phyloP scores from a whole-genome alignment of 2,888 invertebrate genomes.

The Dasysyrphus tricinctus region DNA sequence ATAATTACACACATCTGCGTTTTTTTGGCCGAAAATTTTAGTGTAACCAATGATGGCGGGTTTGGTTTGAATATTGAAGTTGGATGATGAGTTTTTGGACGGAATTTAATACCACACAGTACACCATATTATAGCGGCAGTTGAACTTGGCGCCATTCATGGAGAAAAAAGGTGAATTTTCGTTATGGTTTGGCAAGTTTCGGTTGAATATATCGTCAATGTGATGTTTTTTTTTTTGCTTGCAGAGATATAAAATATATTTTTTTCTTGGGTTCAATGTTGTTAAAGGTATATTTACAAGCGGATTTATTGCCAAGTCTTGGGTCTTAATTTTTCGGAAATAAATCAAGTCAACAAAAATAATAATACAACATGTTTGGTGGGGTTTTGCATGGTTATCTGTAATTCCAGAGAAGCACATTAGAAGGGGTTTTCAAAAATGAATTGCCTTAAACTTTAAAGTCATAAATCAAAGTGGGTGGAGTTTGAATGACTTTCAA shows the following conservation, averaged over 20 bases:
- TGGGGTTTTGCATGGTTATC: constrained; percentile 17
- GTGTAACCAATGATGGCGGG: constrained; percentile 18
- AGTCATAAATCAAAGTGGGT: constrained; percentile 35
- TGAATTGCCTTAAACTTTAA: constrained; percentile 3
- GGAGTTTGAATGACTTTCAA: constrained; percentile 5
- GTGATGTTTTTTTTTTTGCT: not conserved
- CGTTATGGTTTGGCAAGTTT: constrained; percentile 2
- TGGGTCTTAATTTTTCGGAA: constrained; percentile 15
- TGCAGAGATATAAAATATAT: not conserved
- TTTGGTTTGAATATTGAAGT: constrained; percentile 13
- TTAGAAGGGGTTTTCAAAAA: constrained; percentile 17
- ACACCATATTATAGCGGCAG: not conserved
- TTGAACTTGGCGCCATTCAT: constrained; percentile 33
- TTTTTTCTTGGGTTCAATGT: not conserved
- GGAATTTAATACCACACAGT: not conserved
- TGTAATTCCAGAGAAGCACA: constrained; percentile 14
- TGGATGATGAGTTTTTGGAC: constrained; percentile 22
- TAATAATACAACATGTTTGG: not conserved
- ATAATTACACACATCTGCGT: constrained; percentile 26
- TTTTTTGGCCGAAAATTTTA: constrained; percentile 7
- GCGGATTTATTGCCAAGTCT: constrained; percentile 18
- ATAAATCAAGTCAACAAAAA: constrained; percentile 59
- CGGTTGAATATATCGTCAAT: not conserved
- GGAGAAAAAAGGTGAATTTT: not conserved
- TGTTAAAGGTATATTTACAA: not conserved